phyloP scores from a whole-genome alignment of 2,888 invertebrate genomes.

The Andrena minutula region DNA sequence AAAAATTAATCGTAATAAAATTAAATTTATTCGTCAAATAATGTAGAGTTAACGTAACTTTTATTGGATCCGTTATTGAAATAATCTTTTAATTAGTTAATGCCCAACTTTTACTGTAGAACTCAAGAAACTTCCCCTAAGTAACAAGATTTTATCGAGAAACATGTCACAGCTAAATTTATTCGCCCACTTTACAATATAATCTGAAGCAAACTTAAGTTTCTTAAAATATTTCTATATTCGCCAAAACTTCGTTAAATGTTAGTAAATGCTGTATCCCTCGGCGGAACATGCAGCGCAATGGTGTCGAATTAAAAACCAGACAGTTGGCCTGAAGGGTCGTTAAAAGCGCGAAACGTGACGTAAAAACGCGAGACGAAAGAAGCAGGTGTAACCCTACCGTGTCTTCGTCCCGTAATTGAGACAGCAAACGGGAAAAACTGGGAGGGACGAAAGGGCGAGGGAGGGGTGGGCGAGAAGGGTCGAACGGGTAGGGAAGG shows the following conservation, averaged over 20 bases:
- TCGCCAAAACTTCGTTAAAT: neutral
- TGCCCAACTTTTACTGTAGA: no score
- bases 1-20: no score
- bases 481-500: conserved; percentile 42
- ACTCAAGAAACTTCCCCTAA: no score
- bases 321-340: neutral
- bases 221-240: neutral
- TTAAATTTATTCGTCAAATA: no score
- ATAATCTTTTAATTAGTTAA: no score
- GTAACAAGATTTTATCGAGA: no score
- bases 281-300: neutral
- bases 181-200: no score
- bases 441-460: conserved; percentile 1
- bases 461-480: conserved; percentile 1
- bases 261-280: neutral
- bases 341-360: conserved; percentile 1
- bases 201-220: no score
- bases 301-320: neutral
- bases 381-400: neutral
- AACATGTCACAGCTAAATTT: no score
- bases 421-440: conserved; percentile 48
- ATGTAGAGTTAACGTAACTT: no score
- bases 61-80: no score
- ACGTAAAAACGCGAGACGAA: conserved; percentile 3
- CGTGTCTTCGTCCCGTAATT: conserved; percentile 45